A percentile compares a stretch with the other conserved stretches of the same genome.
These are phyloP conservation scores for Galemys pyrenaicus DNA, from an alignment of 2,113 vertebrate species.

Conservation along the genomic window DNA sequence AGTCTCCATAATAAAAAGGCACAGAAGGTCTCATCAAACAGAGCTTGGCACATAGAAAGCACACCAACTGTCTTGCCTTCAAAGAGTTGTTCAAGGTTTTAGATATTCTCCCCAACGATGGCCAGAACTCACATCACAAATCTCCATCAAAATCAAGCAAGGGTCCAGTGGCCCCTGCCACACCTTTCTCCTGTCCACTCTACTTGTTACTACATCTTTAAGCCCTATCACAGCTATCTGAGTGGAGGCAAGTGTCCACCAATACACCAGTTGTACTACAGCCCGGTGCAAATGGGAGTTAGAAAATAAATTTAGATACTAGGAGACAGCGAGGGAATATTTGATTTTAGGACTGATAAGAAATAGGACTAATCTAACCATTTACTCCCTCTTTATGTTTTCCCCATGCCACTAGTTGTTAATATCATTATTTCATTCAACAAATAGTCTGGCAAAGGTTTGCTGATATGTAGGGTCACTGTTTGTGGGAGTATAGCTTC, in stretches of 20 bases:
- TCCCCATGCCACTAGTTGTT: neutral
- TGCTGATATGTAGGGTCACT: neutral
- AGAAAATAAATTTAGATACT: neutral
- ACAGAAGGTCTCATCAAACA: neutral
- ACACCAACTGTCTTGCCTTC: neutral
- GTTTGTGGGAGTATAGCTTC: neutral
- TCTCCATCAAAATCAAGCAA: neutral
- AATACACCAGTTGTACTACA: neutral
- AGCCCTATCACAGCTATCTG: neutral
- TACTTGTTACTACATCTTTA: neutral
- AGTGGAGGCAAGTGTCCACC: neutral
- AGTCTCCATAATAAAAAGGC: neutral
- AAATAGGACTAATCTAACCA: neutral
- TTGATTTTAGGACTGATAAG: neutral
- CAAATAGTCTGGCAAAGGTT: constrained; percentile 40
- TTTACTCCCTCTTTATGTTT: neutral
- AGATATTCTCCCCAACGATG: neutral
- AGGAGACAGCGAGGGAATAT: neutral
- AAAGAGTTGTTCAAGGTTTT: neutral
- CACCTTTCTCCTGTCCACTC: neutral
- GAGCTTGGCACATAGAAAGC: neutral
- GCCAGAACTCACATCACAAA: neutral
- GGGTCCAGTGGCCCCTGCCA: neutral
- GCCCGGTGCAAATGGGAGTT: neutral
- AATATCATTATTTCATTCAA: neutral